Base-by-base conservation (phyloP, 2,888 invertebrate genomes). In the Eueremaeus valkanovi region DNA sequence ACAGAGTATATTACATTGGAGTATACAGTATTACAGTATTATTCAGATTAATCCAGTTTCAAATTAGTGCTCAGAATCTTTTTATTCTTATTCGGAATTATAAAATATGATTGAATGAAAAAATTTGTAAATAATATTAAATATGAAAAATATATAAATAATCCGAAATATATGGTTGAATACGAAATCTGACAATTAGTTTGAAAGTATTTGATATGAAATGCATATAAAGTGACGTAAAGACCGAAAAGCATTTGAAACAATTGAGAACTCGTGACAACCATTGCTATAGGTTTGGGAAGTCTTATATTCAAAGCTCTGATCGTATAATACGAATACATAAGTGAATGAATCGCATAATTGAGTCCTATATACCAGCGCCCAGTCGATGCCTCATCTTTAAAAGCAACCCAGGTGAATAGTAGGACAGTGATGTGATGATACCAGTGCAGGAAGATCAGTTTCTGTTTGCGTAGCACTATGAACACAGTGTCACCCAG, bases 361-460 rank as follows among this genome's bases (percentile, higher is more conserved):
- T 95, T 95, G 92, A 95, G 93, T 76, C 92, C 92, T 82, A 95
- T 91, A 85, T 93, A 95, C 94, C 94, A 94, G 80, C 95, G 88
- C 13, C 83, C 84, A 5, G 83, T 82, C 42, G 83, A 82, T 33
- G 83, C 83, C 78, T 83, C 83, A 77, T 82, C 81, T 73, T 93
- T 77, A 88, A 68, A 90, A 63, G 81, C 91, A 86, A 91, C 94
- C 95, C 95, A 95, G 21, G 92, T 91, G 86, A 95, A 95, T 73
- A 95, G 88, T 78, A 95, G 87, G 74, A 95, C 95, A 45, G 95
- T 95, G 82, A 95, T 92, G 86, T 95, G 95, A 83, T 95, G 95
- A 84, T 95, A 96, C 95, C 95, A 96, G 84, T 96, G 93, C 73
- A 95, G 88, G 86, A 95, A 95, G 83, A 95, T 93, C 73, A 95